These are phyloP conservation scores for Luperina nickerlii DNA, from an alignment of 2,888 invertebrate species.

Conservation along the genomic window DNA sequence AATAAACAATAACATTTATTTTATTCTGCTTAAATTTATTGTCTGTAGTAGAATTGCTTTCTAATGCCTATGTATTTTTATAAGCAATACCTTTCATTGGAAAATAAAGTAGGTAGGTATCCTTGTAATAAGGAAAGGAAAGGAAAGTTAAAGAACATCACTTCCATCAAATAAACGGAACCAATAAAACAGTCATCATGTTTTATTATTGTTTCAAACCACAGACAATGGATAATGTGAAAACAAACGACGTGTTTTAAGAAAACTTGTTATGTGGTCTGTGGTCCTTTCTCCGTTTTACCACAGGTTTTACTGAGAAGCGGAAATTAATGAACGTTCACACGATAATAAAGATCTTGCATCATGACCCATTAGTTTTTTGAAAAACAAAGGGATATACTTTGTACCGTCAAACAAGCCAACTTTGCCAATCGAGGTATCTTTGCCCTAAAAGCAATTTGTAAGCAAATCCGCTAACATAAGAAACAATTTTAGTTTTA, in stretches of 20 bases:
- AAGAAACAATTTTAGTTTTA: too few relatives aligned
- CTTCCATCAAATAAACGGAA: conserved; percentile 1
- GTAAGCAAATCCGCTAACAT: too few relatives aligned
- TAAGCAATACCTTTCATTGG: too few relatives aligned
- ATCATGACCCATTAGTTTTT: neutral
- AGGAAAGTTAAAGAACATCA: conserved; percentile 2
- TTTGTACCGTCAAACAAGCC: too few relatives aligned
- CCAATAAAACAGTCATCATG: conserved; percentile 18
- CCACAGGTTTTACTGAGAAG: too few relatives aligned
- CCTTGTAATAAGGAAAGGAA: neutral
- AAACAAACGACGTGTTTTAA: conserved; percentile 16
- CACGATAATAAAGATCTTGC: neutral
- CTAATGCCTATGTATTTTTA: neutral
- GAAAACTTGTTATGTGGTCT: conserved; percentile 30
- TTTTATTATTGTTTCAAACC: conserved; percentile 34
- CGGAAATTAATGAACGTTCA: neutral
- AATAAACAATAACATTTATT: neutral
- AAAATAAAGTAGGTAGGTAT: conserved; percentile 5
- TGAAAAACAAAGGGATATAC: neutral
- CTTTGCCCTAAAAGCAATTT: too few relatives aligned
- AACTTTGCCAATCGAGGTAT: too few relatives aligned
- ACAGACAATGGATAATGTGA: conserved; percentile 29
- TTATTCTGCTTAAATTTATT: too few relatives aligned
- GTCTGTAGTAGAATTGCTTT: too few relatives aligned
- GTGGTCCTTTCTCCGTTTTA: conserved; percentile 12